phyloP scores from a whole-genome alignment of 2,888 invertebrate species.

The Flexamia atlantica region DNA sequence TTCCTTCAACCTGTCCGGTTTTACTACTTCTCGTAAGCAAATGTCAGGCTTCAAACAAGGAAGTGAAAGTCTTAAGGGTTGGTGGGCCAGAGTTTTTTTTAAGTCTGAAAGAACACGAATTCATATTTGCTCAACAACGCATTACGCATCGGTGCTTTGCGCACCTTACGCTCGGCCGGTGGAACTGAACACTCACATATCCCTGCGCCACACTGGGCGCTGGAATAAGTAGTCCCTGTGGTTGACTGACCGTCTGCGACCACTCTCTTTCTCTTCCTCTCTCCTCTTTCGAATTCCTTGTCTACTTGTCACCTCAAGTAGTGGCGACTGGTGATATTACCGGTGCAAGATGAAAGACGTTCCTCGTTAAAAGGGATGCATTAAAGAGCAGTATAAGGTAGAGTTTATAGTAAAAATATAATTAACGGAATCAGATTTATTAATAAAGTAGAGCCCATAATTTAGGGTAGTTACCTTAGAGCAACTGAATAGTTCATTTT shows the following conservation, averaged over 20 bases:
- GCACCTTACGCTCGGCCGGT: not conserved
- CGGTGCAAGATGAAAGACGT: no score
- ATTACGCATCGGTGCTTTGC: not conserved
- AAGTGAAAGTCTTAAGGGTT: slow-evolving; percentile 11
- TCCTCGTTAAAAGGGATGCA: no score
- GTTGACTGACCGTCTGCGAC: slow-evolving; percentile 17
- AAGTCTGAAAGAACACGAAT: not conserved
- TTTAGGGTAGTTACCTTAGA: no score
- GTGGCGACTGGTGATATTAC: no score
- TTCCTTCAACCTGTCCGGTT: not conserved
- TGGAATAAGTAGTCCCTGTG: slow-evolving; percentile 21
- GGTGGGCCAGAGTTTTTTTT: not conserved
- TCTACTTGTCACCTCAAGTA: not conserved
- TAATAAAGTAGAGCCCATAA: no score
- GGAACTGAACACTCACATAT: slow-evolving; percentile 6
- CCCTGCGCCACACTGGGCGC: not conserved
- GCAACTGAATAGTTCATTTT: no score
- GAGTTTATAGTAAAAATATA: no score
- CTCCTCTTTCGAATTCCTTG: not conserved
- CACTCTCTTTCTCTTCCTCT: not conserved
- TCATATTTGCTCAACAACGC: slow-evolving; percentile 38
- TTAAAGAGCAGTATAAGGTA: no score
- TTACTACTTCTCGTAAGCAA: not conserved
- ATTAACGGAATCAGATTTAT: no score
- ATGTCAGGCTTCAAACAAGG: slow-evolving; percentile 1